Conservation (phyloP, 2,888 invertebrate species). For the Helicoverpa assulta region DNA sequence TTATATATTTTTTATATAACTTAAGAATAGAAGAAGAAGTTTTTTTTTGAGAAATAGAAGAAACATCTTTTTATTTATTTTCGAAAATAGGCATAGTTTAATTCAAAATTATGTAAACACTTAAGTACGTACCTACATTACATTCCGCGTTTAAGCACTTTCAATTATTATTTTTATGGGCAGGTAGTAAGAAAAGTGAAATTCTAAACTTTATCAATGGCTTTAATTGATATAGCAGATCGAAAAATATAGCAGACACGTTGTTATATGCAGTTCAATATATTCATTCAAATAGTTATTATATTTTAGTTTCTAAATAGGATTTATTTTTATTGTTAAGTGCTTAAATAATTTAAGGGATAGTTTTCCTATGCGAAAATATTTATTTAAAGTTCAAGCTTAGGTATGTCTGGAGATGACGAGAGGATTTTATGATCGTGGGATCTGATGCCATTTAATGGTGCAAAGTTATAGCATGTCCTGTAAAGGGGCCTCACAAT, state of each 20-base stretch:
- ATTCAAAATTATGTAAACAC: conserved; percentile 4
- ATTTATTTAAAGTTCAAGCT: no score
- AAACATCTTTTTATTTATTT: not conserved
- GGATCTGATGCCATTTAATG: no score
- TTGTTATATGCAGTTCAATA: not conserved
- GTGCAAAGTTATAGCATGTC: no score
- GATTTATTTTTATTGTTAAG: not conserved
- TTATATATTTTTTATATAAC: not conserved
- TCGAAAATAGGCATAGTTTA: conserved; percentile 6
- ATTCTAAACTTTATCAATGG: conserved; percentile 13
- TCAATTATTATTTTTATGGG: conserved; percentile 24
- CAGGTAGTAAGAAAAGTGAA: conserved; percentile 10
- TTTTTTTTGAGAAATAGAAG: not conserved
- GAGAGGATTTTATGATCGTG: no score
- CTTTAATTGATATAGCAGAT: not conserved
- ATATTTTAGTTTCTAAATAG: not conserved
- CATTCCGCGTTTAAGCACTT: conserved; percentile 13
- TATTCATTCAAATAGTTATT: not conserved
- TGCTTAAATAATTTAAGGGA: not conserved
- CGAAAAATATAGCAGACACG: not conserved
- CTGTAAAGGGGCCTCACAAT: no score
- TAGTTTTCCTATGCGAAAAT: not conserved
- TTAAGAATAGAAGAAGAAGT: not conserved
- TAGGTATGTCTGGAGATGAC: no score
- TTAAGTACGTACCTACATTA: not conserved